These are phyloP conservation scores for Neofelis nebulosa DNA, from an alignment of 2,113 vertebrate species.

Conservation along the genomic window DNA sequence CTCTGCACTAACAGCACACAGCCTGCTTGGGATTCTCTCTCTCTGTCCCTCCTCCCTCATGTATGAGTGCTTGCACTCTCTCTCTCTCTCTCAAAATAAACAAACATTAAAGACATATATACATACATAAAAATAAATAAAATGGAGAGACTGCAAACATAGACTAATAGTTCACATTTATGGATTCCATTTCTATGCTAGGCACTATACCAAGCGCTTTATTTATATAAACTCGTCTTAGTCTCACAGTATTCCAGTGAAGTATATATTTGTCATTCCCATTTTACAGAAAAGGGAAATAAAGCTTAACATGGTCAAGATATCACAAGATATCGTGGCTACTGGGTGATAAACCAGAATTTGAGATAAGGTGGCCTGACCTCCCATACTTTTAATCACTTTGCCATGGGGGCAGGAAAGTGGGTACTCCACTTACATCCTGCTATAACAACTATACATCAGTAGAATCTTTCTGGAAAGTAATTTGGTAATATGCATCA, in stretches of 20 bases:
- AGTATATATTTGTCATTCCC: background rate
- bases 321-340: background rate
- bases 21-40: too few relatives aligned
- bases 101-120: too few relatives aligned
- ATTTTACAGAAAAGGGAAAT: background rate
- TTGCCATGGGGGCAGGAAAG: background rate
- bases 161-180: background rate
- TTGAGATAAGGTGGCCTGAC: background rate
- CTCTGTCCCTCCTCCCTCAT: too few relatives aligned
- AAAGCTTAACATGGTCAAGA: background rate
- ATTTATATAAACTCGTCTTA: background rate
- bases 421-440: background rate
- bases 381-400: background rate
- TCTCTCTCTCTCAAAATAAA: too few relatives aligned
- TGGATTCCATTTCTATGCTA: background rate
- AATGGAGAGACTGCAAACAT: background rate
- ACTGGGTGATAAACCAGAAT: background rate
- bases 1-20: too few relatives aligned
- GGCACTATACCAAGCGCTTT: background rate
- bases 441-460: background rate
- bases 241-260: background rate
- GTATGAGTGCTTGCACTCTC: too few relatives aligned
- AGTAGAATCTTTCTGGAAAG: background rate
- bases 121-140: background rate
- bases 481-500: background rate